A percentile compares a stretch with the other conserved stretches of the same genome.
Conservation (phyloP, 2,113 vertebrate species). For the Caracal caracal region DNA sequence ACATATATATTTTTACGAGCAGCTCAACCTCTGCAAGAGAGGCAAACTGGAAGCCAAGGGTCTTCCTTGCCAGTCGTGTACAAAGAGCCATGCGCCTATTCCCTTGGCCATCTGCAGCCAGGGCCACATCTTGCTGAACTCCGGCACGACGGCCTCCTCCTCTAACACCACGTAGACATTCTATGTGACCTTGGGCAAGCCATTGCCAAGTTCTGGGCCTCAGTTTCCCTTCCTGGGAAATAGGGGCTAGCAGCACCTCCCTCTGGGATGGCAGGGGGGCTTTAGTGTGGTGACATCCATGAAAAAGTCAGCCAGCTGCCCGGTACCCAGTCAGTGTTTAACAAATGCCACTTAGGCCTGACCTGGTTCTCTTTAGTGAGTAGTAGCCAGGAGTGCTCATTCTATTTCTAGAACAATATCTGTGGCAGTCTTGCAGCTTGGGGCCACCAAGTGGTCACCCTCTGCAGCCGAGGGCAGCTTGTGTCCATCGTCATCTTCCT, state of each 20-base stretch:
- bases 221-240: not conserved
- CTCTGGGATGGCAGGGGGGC: not conserved
- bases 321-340: accelerated
- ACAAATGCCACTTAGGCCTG: not conserved
- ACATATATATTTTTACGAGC: not conserved
- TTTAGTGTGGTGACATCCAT: not conserved
- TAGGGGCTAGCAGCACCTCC: too few relatives aligned
- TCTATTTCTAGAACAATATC: not conserved
- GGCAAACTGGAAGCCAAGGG: not conserved
- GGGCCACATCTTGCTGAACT: not conserved
- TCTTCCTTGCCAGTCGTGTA: not conserved
- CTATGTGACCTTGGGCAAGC: not conserved
- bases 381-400: not conserved
- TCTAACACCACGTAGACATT: not conserved
- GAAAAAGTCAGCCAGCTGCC: not conserved
- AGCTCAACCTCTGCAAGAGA: not conserved
- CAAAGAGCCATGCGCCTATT: not conserved
- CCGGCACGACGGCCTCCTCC: not conserved
- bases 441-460: not conserved
- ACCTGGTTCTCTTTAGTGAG: not conserved
- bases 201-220: not conserved
- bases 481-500: not conserved
- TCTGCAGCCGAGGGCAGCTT: accelerated
- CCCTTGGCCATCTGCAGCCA: not conserved
- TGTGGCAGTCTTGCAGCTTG: accelerated